These are phyloP conservation scores for Hipparchia semele DNA, from an alignment of 2,888 invertebrate genomes.

Conservation along the genomic window DNA sequence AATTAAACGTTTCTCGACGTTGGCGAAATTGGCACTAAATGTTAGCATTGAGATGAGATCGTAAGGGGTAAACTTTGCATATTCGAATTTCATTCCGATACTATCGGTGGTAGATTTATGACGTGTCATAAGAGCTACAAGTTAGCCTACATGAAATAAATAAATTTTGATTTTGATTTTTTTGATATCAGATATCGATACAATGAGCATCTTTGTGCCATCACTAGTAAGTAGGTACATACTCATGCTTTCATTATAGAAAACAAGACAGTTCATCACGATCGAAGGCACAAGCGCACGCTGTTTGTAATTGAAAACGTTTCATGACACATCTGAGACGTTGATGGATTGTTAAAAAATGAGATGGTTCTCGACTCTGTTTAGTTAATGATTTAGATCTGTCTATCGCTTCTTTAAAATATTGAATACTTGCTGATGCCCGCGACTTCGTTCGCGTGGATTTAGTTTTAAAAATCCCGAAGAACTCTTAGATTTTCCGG, in stretches of 20 bases:
- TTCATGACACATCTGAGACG: slow-evolving; percentile 59
- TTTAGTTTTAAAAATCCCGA: too few species aligned
- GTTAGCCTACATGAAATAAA: too few species aligned
- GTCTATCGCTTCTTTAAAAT: not conserved
- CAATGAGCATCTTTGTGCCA: not conserved
- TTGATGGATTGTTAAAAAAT: slow-evolving; percentile 63
- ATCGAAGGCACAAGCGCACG: slow-evolving; percentile 56
- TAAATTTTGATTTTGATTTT: too few species aligned
- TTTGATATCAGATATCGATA: not conserved
- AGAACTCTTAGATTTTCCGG: too few species aligned
- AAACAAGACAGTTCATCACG: slow-evolving; percentile 67
- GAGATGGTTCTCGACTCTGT: slow-evolving; percentile 35
- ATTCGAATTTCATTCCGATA: not conserved
- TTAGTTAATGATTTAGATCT: slow-evolving; percentile 25
- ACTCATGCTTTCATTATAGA: slow-evolving; percentile 53
- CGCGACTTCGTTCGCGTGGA: too few species aligned
- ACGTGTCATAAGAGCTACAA: too few species aligned
- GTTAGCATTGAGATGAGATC: too few species aligned
- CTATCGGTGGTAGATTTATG: too few species aligned
- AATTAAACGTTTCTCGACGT: too few species aligned
- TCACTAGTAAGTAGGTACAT: slow-evolving; percentile 11
- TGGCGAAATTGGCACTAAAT: too few species aligned
- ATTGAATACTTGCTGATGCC: not conserved
- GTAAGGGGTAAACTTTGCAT: not conserved
- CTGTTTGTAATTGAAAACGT: slow-evolving; percentile 69